A percentile compares a stretch with the other conserved stretches of the same genome.
phyloP scores from a whole-genome alignment of 30 jellyfish, hydroid and myxozoan genomes.

The Aurelia sp. region DNA sequence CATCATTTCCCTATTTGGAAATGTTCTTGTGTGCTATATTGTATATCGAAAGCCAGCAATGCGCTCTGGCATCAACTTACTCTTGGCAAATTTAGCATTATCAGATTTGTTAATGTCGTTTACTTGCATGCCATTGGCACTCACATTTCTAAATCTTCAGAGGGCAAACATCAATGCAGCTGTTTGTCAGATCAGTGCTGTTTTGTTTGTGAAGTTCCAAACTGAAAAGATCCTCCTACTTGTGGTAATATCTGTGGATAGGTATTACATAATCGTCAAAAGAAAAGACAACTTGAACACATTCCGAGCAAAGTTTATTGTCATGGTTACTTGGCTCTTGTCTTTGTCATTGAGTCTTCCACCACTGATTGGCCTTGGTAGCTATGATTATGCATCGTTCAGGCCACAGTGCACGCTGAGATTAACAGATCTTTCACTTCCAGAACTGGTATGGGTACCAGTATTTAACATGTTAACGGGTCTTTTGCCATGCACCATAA shows the following conservation, averaged over 20 bases:
- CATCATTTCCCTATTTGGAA: slow-evolving; percentile 76
- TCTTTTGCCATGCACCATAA: slow-evolving; percentile 68
- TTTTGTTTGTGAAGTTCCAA: slow-evolving; percentile 64
- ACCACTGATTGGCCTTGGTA: slow-evolving; percentile 81
- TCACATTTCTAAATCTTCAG: slow-evolving; percentile 61
- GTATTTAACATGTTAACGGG: slow-evolving; percentile 33
- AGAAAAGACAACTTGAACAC: slow-evolving; percentile 92
- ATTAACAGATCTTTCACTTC: neutral
- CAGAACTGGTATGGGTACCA: slow-evolving; percentile 32
- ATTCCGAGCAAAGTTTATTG: slow-evolving; percentile 68
- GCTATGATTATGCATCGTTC: slow-evolving; percentile 54
- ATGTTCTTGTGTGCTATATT: slow-evolving; percentile 76
- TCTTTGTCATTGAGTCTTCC: slow-evolving; percentile 70
- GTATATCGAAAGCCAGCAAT: slow-evolving; percentile 95
- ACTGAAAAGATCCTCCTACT: slow-evolving; percentile 87
- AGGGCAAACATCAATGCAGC: slow-evolving; percentile 46
- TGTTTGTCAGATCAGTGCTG: slow-evolving; percentile 71
- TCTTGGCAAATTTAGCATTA: slow-evolving; percentile 93
- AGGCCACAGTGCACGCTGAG: slow-evolving; percentile 74
- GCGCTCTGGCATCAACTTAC: slow-evolving; percentile 94
- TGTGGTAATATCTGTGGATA: slow-evolving; percentile 83
- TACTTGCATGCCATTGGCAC: slow-evolving; percentile 71
- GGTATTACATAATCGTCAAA: slow-evolving; percentile 88
- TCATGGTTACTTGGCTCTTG: slow-evolving; percentile 72
- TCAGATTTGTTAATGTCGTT: slow-evolving; percentile 76